Evolutionary conservation across 1,140 invertebrate species (phyloP).

Genomic region (Fopius arisanus): DNA sequence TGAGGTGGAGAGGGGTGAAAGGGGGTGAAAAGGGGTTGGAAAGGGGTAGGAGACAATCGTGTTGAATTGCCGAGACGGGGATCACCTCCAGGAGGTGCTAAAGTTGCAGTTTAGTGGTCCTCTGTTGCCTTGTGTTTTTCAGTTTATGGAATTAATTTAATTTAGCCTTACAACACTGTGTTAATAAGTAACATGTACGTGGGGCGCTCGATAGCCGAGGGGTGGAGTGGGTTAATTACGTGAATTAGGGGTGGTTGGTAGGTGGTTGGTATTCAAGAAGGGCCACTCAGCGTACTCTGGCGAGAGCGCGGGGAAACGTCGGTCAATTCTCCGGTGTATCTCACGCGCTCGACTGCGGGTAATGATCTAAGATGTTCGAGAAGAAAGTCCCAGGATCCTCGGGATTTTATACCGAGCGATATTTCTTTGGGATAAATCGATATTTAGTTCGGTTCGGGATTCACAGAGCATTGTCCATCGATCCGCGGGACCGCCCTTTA

Average conservation of each 20-base stretch:
- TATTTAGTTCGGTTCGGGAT: not conserved
- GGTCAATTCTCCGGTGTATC: not conserved
- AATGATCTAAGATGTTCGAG: constrained; percentile 19
- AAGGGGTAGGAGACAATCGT: not conserved
- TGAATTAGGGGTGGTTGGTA: constrained; percentile 15
- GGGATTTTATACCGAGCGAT: constrained; percentile 12
- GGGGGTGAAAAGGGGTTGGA: too few species aligned
- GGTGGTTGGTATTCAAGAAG: constrained; percentile 6
- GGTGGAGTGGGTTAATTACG: constrained; percentile 18
- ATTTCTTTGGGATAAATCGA: constrained; percentile 5
- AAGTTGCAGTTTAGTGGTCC: not conserved
- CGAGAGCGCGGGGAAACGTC: not conserved
- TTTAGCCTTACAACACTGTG: not conserved
- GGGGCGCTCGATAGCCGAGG: not conserved
- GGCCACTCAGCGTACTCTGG: constrained; percentile 25
- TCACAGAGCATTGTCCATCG: not conserved
- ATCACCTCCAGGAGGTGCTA: not conserved
- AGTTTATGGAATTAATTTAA: not conserved
- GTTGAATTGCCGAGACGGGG: not conserved
- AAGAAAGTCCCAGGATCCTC: not conserved
- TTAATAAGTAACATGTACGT: not conserved
- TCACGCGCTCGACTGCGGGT: constrained; percentile 25
- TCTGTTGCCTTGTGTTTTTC: not conserved
- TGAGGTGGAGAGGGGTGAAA: too few species aligned
- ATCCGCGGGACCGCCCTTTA: too few species aligned